phyloP scores from a whole-genome alignment of 1,140 invertebrate genomes.

The Caenorhabditis inopinata region DNA sequence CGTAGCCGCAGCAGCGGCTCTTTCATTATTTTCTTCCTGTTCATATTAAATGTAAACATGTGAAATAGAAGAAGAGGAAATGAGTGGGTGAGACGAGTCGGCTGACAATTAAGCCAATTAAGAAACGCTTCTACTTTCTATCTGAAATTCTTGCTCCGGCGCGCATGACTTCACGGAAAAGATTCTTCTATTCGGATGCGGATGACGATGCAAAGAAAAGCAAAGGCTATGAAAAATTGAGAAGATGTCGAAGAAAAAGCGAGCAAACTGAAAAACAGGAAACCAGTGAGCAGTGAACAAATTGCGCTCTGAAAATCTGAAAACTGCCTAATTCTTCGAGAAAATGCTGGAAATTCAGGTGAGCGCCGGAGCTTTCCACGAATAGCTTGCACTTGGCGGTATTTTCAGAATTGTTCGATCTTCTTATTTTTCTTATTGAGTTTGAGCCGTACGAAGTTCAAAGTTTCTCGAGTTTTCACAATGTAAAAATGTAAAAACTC shows the following conservation, averaged over 20 bases:
- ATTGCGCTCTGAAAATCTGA: too few species aligned
- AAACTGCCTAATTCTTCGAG: too few species aligned
- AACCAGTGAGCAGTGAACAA: neutral
- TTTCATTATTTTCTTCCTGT: neutral
- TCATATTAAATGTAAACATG: slow-evolving; percentile 23
- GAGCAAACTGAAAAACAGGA: neutral
- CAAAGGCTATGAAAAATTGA: slow-evolving; percentile 14
- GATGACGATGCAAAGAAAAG: neutral
- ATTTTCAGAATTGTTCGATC: too few species aligned
- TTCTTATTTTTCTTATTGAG: too few species aligned
- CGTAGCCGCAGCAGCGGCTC: neutral
- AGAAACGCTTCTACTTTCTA: neutral
- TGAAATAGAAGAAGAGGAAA: neutral
- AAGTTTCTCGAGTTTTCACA: too few species aligned
- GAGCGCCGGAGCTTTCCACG: too few species aligned
- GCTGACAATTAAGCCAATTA: slow-evolving; percentile 21
- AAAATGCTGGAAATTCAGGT: too few species aligned
- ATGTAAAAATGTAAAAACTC: too few species aligned
- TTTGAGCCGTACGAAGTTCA: too few species aligned
- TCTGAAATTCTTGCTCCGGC: neutral
- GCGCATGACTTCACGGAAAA: neutral
- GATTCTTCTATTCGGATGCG: neutral
- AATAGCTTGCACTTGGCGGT: too few species aligned
- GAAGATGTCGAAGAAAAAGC: neutral
- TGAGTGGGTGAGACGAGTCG: neutral